Percentiles rank a stretch among this genome's conserved stretches.
Conservation (phyloP, 2,113 vertebrate genomes). For the Columbina picui region DNA sequence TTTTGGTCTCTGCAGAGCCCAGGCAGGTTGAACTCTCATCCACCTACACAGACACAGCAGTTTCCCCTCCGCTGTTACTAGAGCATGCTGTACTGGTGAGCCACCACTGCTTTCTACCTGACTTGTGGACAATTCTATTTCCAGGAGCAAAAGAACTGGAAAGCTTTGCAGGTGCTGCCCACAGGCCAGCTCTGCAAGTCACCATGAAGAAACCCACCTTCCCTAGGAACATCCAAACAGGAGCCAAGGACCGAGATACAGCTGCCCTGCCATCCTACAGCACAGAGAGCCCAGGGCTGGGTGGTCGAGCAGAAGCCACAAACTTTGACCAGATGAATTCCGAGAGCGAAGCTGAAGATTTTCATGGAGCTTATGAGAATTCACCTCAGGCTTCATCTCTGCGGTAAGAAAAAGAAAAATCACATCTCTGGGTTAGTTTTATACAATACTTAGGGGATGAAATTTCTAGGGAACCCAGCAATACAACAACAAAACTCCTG, state of each 20-base stretch:
- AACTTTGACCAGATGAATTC: background rate
- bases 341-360: constrained; percentile 2
- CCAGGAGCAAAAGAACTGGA: constrained; percentile 57
- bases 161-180: background rate
- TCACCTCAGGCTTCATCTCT: constrained; percentile 16
- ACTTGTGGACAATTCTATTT: background rate
- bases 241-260: constrained; percentile 28
- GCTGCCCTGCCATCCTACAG: background rate
- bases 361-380: constrained; percentile 20
- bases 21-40: background rate
- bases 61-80: background rate
- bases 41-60: background rate
- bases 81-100: background rate
- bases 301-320: background rate
- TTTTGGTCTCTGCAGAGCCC: background rate
- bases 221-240: constrained; percentile 14
- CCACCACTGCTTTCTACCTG: background rate
- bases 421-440: background rate
- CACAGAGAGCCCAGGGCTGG: background rate
- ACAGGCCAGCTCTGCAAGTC: constrained; percentile 10
- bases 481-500: background rate
- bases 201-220: constrained; percentile 38
- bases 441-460: background rate
- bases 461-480: background rate
- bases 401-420: constrained; percentile 59